These are phyloP conservation scores for Diglossa cyanea DNA, from an alignment of 2,797 vertebrate genomes.

Conservation along the genomic window DNA sequence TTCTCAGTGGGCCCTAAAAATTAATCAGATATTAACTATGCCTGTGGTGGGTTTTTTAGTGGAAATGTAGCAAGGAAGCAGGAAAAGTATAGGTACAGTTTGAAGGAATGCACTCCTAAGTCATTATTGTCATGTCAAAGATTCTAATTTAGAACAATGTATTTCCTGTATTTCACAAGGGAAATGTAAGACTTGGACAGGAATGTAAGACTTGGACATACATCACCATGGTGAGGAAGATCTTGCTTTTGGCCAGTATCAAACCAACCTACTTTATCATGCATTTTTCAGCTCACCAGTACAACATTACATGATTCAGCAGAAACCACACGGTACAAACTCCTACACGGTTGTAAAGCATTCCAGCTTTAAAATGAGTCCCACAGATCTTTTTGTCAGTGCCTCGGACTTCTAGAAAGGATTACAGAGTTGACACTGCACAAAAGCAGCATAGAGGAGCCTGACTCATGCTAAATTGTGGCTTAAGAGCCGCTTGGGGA, in stretches of 20 bases:
- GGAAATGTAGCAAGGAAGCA: not conserved
- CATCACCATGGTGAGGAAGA: not conserved
- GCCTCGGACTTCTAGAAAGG: not conserved
- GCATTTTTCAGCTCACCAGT: not conserved
- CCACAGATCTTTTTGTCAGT: not conserved
- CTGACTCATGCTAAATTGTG: not conserved
- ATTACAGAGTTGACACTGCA: not conserved
- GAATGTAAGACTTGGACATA: not conserved
- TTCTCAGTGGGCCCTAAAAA: not conserved
- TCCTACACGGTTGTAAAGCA: not conserved
- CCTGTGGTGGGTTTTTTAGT: fast-evolving
- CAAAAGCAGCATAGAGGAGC: not conserved
- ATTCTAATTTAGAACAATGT: not conserved
- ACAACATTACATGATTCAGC: not conserved
- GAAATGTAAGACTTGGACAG: not conserved
- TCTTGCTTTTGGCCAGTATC: not conserved
- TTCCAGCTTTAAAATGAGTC: not conserved
- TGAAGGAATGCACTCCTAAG: not conserved
- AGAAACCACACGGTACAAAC: not conserved
- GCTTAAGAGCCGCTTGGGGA: not conserved
- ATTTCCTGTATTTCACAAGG: not conserved
- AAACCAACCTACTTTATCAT: not conserved
- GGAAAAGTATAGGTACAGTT: not conserved
- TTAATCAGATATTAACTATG: not conserved
- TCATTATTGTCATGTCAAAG: not conserved